A percentile compares a stretch with the other conserved stretches of the same genome.
Evolutionary conservation across 23 tunicate genomes (phyloP).

Genomic region (Diplosoma virens): DNA sequence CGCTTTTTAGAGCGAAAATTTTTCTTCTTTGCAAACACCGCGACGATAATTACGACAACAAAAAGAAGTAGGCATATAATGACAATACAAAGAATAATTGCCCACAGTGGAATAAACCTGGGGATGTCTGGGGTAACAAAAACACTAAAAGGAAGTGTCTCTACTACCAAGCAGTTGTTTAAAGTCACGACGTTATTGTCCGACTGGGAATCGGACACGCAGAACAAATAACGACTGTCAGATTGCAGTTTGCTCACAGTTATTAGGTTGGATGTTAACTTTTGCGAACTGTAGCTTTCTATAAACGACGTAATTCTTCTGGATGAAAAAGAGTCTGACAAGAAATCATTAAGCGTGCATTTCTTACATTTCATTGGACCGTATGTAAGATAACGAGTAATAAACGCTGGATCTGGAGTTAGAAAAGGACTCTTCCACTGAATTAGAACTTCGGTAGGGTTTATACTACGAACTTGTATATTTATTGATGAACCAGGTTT

Average conservation of each 20-base stretch:
- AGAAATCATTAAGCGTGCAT: conserved; percentile 26
- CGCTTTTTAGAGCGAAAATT: background rate
- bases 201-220: conserved; percentile 58
- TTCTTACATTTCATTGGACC: conserved; percentile 66
- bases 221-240: conserved; percentile 40
- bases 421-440: conserved; percentile 28
- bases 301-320: conserved; percentile 14
- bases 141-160: conserved; percentile 2
- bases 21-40: background rate
- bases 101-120: conserved; percentile 26
- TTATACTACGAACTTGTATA: background rate
- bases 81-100: conserved; percentile 26
- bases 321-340: background rate
- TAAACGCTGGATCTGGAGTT: conserved; percentile 39
- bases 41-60: background rate
- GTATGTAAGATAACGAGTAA: conserved; percentile 34
- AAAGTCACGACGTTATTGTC: conserved; percentile 12
- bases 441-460: background rate
- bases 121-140: background rate
- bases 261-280: too few species aligned
- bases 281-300: conserved; percentile 14
- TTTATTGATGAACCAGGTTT: background rate
- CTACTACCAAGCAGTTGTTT: conserved; percentile 32
- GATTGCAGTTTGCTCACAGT: conserved; percentile 36
- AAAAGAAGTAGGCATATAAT: conserved; percentile 21